A percentile compares a stretch with the other conserved stretches of the same genome.
These are phyloP conservation scores for Anthoscopus minutus DNA, from an alignment of 2,113 vertebrate species.

Conservation along the genomic window DNA sequence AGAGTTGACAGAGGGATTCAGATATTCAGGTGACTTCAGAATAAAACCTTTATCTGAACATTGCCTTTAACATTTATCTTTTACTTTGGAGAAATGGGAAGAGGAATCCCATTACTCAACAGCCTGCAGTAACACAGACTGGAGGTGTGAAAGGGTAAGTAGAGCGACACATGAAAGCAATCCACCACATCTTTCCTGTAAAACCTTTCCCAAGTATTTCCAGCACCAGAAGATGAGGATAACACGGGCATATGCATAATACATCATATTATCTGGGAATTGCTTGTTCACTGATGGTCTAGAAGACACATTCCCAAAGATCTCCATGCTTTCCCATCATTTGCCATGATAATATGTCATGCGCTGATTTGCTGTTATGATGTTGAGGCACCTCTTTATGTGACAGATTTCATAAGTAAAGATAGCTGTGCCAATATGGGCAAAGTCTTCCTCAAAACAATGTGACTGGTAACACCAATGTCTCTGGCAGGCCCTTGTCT, in stretches of 20 bases:
- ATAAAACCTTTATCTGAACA: not conserved
- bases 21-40: not conserved
- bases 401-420: not conserved
- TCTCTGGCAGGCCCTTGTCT: not conserved
- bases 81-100: not conserved
- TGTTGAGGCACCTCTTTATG: not conserved
- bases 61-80: not conserved
- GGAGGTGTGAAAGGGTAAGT: not conserved
- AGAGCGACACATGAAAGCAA: not conserved
- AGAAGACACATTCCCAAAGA: not conserved
- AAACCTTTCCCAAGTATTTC: not conserved
- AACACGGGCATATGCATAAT: not conserved
- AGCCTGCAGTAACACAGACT: not conserved
- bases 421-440: not conserved
- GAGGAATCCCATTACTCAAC: not conserved
- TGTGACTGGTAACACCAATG: no score
- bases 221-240: not conserved
- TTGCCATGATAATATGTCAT: not conserved
- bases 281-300: not conserved
- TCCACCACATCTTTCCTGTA: not conserved
- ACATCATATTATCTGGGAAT: not conserved
- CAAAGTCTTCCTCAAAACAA: not conserved
- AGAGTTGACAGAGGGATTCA: not conserved
- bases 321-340: rapidly evolving
- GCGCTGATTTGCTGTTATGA: not conserved